Evolutionary conservation across 2,113 vertebrate genomes (phyloP), one percentile per base, ranked within the genome.

Genomic region (Myrmecobius fasciatus): DNA sequence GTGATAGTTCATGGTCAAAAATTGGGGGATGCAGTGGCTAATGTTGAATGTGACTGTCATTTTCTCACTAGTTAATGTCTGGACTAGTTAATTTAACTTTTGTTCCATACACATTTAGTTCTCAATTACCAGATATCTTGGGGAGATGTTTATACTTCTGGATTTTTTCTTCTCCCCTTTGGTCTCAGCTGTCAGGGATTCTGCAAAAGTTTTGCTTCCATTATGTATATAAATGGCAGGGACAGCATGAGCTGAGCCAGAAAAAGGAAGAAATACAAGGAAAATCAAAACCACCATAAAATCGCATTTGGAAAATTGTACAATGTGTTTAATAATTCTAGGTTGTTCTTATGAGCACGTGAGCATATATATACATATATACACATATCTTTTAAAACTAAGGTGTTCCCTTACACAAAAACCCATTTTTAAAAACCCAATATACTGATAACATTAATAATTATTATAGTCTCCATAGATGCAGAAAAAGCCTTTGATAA

Each of bases 1-100:
- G 98, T 1, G 99, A 98, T 0, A 89, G 51, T 17, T 99, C 99
- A 17, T 99, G 99, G 2, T 99, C 99, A 93, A 96, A 98, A 0
- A 98, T 98, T 0, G 99, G 99, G 99, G 99, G 90, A 99, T 99
- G 97, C 99, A 99, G 98, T 99, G 99, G 93, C 99, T 99, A 96
- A 99, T 97, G 56, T 99, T 99, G 97, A 99, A 99, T 0, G 99
- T 99, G 28, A 99, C 98, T 0, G 98, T 98, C 94, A 99, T 93
- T 98, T 98, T 99, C 92, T 99, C 99, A 51, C 99, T 99, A 0
- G 98, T 98, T 0, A 99, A 20, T 11, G 94, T 98, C 92, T 97
- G 98, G 26, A 96, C 89, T 93, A 99, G 98, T 97, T 98, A 99
- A 98, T 97, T 98, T 99, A 9, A 99, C 99, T 96, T 99, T 99